Percentiles rank a stretch among this genome's conserved stretches.
Conservation (phyloP, 2,797 vertebrate genomes). For the Malurus splendens region DNA sequence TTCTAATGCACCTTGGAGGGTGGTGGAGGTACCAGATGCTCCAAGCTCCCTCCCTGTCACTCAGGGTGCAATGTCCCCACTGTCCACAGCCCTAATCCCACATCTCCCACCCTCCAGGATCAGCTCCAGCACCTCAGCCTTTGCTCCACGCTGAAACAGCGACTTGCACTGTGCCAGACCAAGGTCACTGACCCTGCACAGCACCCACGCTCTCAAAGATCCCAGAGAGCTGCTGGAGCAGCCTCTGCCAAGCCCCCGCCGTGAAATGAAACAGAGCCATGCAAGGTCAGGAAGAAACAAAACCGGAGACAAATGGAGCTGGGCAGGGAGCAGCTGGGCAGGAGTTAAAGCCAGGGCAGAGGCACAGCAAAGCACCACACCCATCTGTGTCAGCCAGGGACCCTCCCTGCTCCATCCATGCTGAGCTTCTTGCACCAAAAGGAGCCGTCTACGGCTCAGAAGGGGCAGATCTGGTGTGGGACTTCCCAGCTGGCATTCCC, state of each 20-base stretch:
- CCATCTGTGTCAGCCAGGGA: not conserved
- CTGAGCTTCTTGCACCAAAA: not conserved
- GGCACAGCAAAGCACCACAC: not conserved
- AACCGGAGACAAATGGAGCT: not conserved
- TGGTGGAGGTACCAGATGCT: not conserved
- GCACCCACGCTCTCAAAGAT: not conserved
- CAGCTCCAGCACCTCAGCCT: not conserved
- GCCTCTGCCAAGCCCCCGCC: not conserved
- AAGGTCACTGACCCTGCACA: not conserved
- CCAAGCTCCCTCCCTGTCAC: not conserved
- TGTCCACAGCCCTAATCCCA: not conserved
- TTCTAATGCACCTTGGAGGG: not conserved
- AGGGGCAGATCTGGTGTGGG: fast-evolving
- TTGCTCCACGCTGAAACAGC: not conserved
- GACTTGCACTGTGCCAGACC: not conserved
- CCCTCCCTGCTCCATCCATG: not conserved
- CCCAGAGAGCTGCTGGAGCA: not conserved
- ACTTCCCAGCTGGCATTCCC: not conserved
- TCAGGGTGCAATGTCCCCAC: fast-evolving
- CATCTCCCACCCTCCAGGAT: fast-evolving
- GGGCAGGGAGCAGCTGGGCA: not conserved
- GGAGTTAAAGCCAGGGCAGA: not conserved
- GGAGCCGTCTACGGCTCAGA: not conserved
- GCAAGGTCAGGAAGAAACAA: not conserved
- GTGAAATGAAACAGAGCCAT: not conserved